Conservation (phyloP, 2,888 invertebrate species). For the Mactromeris polynyma region DNA sequence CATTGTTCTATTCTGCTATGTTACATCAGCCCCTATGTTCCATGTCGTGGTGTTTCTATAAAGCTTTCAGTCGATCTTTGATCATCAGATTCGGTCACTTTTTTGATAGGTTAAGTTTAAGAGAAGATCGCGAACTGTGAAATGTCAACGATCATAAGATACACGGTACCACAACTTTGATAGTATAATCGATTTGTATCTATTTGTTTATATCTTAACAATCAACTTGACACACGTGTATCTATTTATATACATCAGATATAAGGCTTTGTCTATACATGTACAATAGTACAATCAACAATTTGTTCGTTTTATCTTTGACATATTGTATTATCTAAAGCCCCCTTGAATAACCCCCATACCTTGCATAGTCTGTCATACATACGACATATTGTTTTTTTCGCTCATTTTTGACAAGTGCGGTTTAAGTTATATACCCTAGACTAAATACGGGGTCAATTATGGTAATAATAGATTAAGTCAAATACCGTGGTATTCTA, state of each 20-base stretch:
- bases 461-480: constrained; percentile 3
- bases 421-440: constrained; percentile 9
- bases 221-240: not conserved
- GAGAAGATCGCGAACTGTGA: too few species aligned
- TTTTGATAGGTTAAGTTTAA: too few species aligned
- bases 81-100: too few species aligned
- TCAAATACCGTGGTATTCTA: constrained; percentile 18
- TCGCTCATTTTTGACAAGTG: not conserved
- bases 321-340: constrained; percentile 2
- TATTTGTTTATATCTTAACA: not conserved
- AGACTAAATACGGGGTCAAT: not conserved
- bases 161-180: too few species aligned
- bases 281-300: not conserved
- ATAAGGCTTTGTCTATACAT: not conserved
- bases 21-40: too few species aligned
- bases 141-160: too few species aligned
- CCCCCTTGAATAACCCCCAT: not conserved
- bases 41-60: too few species aligned
- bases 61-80: too few species aligned
- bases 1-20: too few species aligned
- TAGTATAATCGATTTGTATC: not conserved
- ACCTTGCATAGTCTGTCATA: not conserved
- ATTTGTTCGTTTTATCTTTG: not conserved
- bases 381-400: not conserved
- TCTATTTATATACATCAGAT: not conserved